Evolutionary conservation across 37 sponge, comb jelly and placozoan genomes (phyloP).

Genomic region (Beroe ovata): DNA sequence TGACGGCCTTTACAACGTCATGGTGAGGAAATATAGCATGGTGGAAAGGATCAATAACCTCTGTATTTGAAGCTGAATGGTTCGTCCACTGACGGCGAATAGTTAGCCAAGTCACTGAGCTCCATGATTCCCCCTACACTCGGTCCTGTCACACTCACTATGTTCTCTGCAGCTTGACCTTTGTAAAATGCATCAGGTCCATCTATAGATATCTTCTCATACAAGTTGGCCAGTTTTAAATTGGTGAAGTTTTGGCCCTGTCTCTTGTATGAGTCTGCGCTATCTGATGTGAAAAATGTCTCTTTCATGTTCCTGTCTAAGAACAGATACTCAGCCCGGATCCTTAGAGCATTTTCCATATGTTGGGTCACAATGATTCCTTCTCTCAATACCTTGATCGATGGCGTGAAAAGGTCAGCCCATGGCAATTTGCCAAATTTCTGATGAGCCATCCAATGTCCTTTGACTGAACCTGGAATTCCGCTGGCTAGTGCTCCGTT

Average conservation of each 20-base stretch:
- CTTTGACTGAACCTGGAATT: conserved; percentile 3
- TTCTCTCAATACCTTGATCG: neutral
- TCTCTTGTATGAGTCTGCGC: neutral
- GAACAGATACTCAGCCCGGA: neutral
- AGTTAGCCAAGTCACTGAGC: neutral
- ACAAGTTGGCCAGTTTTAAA: neutral
- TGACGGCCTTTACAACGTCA: too few relatives aligned
- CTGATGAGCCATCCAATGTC: conserved; percentile 61
- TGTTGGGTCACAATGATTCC: conserved; percentile 12
- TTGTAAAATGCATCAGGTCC: conserved; percentile 62
- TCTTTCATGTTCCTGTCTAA: neutral
- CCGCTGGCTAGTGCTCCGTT: neutral
- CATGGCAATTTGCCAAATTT: conserved; percentile 8
- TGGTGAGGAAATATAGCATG: too few relatives aligned
- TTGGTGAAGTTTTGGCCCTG: conserved; percentile 25
- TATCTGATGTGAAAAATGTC: neutral
- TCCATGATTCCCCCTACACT: conserved; percentile 10
- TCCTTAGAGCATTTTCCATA: conserved; percentile 19
- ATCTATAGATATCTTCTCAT: conserved; percentile 26
- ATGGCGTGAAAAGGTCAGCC: conserved; percentile 25
- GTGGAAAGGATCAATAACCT: too few relatives aligned
- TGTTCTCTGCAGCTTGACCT: conserved; percentile 5
- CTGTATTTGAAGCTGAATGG: conserved; percentile 47
- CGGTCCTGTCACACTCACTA: neutral
- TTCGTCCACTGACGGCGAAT: neutral